Evolutionary conservation across 92 coral and sea anemone species (phyloP).

Genomic region (Bergia sp.): DNA sequence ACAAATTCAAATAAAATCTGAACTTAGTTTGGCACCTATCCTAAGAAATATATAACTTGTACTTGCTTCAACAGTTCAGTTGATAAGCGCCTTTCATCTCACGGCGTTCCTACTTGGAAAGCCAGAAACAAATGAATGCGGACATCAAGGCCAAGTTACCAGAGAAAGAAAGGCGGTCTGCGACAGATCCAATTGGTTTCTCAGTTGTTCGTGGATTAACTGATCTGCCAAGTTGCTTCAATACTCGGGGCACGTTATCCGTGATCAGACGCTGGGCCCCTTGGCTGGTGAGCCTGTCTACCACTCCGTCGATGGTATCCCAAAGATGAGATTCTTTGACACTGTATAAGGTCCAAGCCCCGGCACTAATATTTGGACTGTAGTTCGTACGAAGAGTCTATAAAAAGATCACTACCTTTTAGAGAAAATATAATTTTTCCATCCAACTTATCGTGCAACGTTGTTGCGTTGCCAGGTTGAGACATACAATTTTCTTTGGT

Average conservation of each 20-base stretch:
- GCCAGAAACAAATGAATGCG: not conserved
- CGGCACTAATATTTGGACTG: constrained; percentile 77
- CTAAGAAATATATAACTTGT: no score
- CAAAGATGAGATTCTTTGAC: constrained; percentile 51
- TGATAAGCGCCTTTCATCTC: not conserved
- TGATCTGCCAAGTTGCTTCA: constrained; percentile 70
- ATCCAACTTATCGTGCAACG: no score
- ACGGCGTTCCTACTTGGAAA: not conserved
- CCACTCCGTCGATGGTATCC: constrained; percentile 54
- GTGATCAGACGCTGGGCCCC: constrained; percentile 79
- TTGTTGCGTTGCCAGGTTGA: no score
- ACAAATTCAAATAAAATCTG: no score
- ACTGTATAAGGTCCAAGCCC: constrained; percentile 86
- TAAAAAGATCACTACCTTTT: not conserved
- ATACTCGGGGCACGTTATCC: constrained; percentile 79
- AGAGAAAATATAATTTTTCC: no score
- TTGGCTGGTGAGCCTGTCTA: constrained; percentile 72
- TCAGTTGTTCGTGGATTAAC: not conserved
- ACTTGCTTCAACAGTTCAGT: no score
- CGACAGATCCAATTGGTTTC: constrained; percentile 7
- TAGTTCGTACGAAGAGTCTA: constrained; percentile 69
- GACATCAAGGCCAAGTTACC: not conserved
- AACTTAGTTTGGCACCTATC: no score
- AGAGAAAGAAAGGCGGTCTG: not conserved
- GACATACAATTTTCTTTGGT: no score